phyloP scores from a whole-genome alignment of 92 coral and sea anemone species.

The Chrysogorgia sp. region DNA sequence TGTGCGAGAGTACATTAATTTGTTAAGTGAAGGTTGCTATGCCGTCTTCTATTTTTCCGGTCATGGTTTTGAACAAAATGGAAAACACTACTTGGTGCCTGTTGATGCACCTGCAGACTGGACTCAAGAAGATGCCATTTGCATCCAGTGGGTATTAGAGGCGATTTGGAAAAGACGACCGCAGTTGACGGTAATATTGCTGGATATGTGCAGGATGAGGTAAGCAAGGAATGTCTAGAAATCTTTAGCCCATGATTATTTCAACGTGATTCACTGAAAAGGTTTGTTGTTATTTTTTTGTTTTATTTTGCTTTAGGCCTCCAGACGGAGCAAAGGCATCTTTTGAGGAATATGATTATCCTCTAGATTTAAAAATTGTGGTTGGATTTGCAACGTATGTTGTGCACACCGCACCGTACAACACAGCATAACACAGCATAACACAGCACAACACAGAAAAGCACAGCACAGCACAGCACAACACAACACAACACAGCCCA shows the following conservation, averaged over 20 bases:
- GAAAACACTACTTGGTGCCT: slow-evolving; percentile 90
- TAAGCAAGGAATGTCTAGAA: slow-evolving; percentile 28
- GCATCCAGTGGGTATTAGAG: slow-evolving; percentile 78
- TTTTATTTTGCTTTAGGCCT: slow-evolving; percentile 49
- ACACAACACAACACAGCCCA: no score
- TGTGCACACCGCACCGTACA: neutral
- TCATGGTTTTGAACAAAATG: slow-evolving; percentile 85
- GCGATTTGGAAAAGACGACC: slow-evolving; percentile 69
- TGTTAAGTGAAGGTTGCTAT: slow-evolving; percentile 76
- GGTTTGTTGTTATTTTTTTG: no score
- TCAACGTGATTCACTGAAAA: no score
- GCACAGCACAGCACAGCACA: no score
- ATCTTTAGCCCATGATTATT: neutral
- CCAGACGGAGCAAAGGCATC: slow-evolving; percentile 46
- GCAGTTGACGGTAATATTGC: slow-evolving; percentile 71
- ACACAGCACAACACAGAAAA: no score
- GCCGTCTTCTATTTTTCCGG: slow-evolving; percentile 93
- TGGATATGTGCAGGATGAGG: slow-evolving; percentile 94
- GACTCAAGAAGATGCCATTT: slow-evolving; percentile 81
- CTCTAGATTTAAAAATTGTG: slow-evolving; percentile 77
- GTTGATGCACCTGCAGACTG: slow-evolving; percentile 83
- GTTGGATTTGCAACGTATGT: slow-evolving; percentile 97
- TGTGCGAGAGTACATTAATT: slow-evolving; percentile 61
- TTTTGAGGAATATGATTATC: slow-evolving; percentile 68
- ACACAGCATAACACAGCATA: neutral